Evolutionary conservation across 2,888 invertebrate genomes (phyloP), one percentile per base, ranked within the genome.

Genomic region (Orthonevra nobilis): DNA sequence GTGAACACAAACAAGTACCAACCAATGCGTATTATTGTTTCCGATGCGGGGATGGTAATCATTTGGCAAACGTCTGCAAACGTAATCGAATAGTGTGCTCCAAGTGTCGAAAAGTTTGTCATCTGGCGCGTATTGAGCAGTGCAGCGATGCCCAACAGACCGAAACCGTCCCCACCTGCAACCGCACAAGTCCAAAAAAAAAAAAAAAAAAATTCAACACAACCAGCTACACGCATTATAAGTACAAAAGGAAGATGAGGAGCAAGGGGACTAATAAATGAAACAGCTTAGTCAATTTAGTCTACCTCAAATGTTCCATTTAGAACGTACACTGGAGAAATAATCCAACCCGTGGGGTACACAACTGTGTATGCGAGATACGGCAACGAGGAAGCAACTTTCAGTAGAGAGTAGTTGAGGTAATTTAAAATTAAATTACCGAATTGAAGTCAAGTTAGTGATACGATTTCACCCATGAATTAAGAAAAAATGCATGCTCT

Each of bases 281-380:
- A 46, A 60, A 3, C 14, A 54, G 2, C 7, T 66, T 0, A 46
- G n/a, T 1, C 9, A 30, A 10, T 7, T 12, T 0, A 12, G 23
- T 38, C 46, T 36, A 0, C 56, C 44, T 2, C 50, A 28, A 12
- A 9, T 4, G 32, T 46, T 12, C 52, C 44, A 32, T 70, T 70
- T 17, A 28, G 19, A 10, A 70, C 60, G 10, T 60, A 50, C 9
- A 56, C 69, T 0, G 69, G 44, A 7, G 52, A 60, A 26, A 1
- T 70, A 0, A 63, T 63, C 17, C 7, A 54, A 2, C 72, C 63
- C 0, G 7, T 54, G 3, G 56, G 56, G 15, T 72, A 72, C 10
- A 10, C 44, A 5, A 63, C 63, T 7, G 14, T 63, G 30, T 19
- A 63, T 1, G 48, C 63, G 0, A 32, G 2, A 17, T 72, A 63